Conservation (phyloP, 1,140 invertebrate species). For the Calephelis virginiensis region DNA sequence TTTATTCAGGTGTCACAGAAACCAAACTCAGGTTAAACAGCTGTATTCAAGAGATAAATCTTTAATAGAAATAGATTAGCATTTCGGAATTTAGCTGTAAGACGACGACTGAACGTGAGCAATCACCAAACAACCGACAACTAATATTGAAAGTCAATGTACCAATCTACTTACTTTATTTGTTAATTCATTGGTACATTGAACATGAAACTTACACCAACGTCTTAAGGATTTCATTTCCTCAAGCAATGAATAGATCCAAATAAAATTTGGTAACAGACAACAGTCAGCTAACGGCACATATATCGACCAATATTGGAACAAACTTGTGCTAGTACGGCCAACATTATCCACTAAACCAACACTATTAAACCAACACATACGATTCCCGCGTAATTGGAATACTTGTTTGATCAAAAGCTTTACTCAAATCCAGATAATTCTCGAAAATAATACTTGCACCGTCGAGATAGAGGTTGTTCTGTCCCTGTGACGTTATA, state of each 20-base stretch:
- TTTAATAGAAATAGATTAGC: no score
- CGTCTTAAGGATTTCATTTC: background rate
- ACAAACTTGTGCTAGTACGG: background rate
- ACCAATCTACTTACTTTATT: no score
- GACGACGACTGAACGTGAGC: no score
- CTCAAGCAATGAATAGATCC: background rate
- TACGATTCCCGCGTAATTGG: conserved; percentile 12
- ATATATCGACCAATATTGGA: background rate
- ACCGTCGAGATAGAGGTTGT: background rate
- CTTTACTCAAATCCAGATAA: conserved; percentile 12
- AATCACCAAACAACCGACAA: no score
- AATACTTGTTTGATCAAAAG: conserved; percentile 17
- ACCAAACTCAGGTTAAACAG: no score
- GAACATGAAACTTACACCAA: no score
- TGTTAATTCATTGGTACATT: no score
- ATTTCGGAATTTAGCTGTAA: no score
- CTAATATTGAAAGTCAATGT: no score
- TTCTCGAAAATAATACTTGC: conserved; percentile 16
- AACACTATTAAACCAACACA: conserved; percentile 16
- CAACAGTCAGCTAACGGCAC: background rate
- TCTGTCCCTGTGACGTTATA: background rate
- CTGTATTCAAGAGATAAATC: no score
- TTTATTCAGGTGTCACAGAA: no score
- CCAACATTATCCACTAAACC: conserved; percentile 4
- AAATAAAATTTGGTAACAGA: background rate